Base-by-base conservation (phyloP, 2,113 vertebrate species). In the Oncorhynchus masou region DNA sequence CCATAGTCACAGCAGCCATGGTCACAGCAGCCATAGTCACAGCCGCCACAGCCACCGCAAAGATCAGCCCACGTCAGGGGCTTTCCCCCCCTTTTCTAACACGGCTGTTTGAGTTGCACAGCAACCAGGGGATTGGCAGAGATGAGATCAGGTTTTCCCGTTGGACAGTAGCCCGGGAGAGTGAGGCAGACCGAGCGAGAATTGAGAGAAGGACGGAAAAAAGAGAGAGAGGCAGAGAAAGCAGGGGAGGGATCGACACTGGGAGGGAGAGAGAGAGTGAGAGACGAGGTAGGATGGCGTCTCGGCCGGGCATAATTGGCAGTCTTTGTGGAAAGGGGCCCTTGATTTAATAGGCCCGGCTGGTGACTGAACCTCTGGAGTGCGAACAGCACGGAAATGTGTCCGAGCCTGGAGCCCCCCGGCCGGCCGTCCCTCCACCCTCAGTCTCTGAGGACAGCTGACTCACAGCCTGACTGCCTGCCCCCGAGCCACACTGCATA, bases 331-430 rank as follows among this genome's bases (percentile, higher is more conserved):
- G 77, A 79, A 83, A 88, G 89, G 91, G 87, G 86, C 83, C 89
- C 83, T 83, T 92, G 92, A 90, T 92, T 93, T 92, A 92, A 95
- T 83, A 88, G 90, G 87, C 85, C 78, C 77, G 88, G 81, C 85
- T 86, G 81, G 88, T 85, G 89, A 92, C 88, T 87, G 86, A 88
- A 89, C 87, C 84, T 77, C 78, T 85, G 79, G 84, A 94, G 88
- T 89, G 88, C 91, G 90, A 94, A 92, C 90, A 90, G 90, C 85
- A 92, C 90, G 91, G 90, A 92, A 92, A 90, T 64, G 87, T 87
- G 90, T 85, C 75, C 75, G 86, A 87, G 88, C 80, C 65, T 74
- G 81, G 85, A 89, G 87, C 82, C 81, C 64, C 27, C 88, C 81
- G 81, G 84, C 81, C 90, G 76, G 80, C 68, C 81, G 81, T 19